Percentiles rank a stretch among this genome's conserved stretches.
Evolutionary conservation across 2,888 invertebrate genomes (phyloP).

Genomic region (Bursaphelenchus okinawaensis): DNA sequence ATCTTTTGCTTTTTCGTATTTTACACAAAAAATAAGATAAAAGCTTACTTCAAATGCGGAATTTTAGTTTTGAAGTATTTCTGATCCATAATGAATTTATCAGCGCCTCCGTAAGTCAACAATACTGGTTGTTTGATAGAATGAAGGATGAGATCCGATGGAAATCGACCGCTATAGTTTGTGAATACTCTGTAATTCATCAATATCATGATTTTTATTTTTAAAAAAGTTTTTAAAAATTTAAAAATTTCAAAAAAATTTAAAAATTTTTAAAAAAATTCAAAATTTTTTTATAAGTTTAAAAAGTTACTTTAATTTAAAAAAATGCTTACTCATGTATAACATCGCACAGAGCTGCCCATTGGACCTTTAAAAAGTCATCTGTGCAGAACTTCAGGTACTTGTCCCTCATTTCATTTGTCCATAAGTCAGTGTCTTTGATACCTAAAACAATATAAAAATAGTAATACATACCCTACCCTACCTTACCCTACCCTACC

Average conservation of each 20-base stretch:
- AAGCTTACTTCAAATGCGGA: constrained; percentile 3
- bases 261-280: no score
- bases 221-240: background rate
- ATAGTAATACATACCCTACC: no score
- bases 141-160: constrained; percentile 32
- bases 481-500: no score
- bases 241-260: background rate
- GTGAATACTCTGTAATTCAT: constrained; percentile 1
- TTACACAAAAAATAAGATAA: no score
- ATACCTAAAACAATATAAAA: constrained; percentile 39
- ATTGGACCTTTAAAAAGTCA: constrained; percentile 38
- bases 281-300: background rate
- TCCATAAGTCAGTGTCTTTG: constrained; percentile 47
- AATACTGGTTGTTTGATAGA: constrained; percentile 34
- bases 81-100: constrained; percentile 33
- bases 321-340: constrained; percentile 36
- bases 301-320: background rate
- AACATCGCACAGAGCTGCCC: constrained; percentile 49
- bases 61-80: constrained; percentile 1
- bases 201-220: background rate
- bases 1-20: no score
- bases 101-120: constrained; percentile 39
- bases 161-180: constrained; percentile 39
- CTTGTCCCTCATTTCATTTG: constrained; percentile 34
- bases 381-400: constrained; percentile 40